These are phyloP conservation scores for Trachemys scripta DNA, from an alignment of 2,113 vertebrate species.

Conservation along the genomic window DNA sequence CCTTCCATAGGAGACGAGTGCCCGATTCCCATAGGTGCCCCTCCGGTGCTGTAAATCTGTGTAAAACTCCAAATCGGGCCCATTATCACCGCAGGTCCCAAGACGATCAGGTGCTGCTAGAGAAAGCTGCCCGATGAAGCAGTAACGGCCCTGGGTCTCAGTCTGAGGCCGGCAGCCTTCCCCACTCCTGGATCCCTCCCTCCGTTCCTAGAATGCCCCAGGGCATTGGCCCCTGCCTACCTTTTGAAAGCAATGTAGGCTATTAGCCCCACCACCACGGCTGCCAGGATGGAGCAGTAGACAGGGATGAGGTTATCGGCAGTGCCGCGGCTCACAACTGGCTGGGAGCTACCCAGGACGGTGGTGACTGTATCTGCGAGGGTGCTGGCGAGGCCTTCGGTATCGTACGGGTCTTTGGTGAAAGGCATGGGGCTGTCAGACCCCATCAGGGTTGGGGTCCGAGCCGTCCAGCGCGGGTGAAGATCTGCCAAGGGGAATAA, in stretches of 20 bases:
- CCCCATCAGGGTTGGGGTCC: background rate
- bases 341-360: constrained; percentile 86
- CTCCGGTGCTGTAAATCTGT: background rate
- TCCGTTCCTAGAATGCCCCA: background rate
- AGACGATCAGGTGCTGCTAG: background rate
- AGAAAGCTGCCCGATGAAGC: background rate
- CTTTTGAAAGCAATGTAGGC: constrained; percentile 96
- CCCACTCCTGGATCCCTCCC: background rate
- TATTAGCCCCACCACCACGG: constrained; percentile 93
- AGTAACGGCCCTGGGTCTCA: background rate
- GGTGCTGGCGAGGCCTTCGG: constrained; percentile 65
- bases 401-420: constrained; percentile 54
- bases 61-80: background rate
- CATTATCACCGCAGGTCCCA: background rate
- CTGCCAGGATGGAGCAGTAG: constrained; percentile 97
- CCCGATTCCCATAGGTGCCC: background rate
- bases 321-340: constrained; percentile 84
- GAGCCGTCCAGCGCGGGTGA: constrained; percentile 75
- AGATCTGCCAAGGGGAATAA: constrained; percentile 43
- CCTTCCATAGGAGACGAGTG: background rate
- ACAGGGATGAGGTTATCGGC: constrained; percentile 96
- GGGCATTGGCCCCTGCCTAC: constrained; percentile 75
- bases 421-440: constrained; percentile 30
- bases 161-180: background rate
- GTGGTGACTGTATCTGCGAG: constrained; percentile 81